phyloP scores from a whole-genome alignment of 2,888 invertebrate genomes.

The Norana najaformis region DNA sequence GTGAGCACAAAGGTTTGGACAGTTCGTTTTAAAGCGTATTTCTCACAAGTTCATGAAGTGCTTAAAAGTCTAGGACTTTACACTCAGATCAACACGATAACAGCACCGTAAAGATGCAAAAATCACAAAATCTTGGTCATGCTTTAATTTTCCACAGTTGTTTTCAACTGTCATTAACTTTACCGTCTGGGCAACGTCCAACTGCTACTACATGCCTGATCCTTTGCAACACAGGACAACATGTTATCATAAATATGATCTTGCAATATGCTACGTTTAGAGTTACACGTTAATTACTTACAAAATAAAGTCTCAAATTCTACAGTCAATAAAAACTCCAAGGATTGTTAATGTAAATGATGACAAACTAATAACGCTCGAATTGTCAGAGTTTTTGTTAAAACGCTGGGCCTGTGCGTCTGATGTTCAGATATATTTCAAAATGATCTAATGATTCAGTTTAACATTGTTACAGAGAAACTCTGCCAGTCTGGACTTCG shows the following conservation, averaged over 20 bases:
- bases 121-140: neutral
- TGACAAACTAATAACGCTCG: neutral
- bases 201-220: no score
- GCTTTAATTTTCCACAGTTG: neutral
- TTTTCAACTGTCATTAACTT: neutral
- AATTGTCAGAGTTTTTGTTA: neutral
- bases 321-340: conserved; percentile 1
- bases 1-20: neutral
- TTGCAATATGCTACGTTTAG: neutral
- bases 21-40: neutral
- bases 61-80: neutral
- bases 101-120: neutral
- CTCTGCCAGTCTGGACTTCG: conserved; percentile 3
- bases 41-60: neutral
- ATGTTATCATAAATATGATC: neutral
- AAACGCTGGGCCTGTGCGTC: neutral
- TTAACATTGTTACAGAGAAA: neutral
- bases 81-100: neutral
- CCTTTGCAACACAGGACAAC: neutral
- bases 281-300: conserved; percentile 5
- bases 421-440: neutral
- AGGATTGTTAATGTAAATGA: neutral
- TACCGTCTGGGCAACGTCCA: neutral
- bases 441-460: neutral
- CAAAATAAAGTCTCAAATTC: conserved; percentile 10